Evolutionary conservation across 2,113 vertebrate species (phyloP), one percentile per base, ranked within the genome.

Genomic region (Phrynosoma platyrhinos): DNA sequence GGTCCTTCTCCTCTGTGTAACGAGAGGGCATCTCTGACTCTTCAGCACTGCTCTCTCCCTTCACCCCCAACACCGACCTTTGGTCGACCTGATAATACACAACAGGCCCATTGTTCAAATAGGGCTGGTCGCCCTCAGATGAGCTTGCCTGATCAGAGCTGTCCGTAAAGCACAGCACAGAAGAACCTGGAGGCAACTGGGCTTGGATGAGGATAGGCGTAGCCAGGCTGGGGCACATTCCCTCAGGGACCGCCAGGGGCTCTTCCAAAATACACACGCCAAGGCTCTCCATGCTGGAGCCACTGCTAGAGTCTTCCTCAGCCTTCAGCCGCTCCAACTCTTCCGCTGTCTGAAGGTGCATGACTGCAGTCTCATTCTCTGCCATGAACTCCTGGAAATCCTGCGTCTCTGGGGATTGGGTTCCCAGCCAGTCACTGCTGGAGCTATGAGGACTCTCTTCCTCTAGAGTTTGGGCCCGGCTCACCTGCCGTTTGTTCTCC

Each of bases 311-410:
- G 5, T 97, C 97, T 94, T 98, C 98, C 89, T 98, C 98, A 0
- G 97, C 97, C 94, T 98, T 96, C 90, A 98, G 95, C 95, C 99
- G 96, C 94, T 99, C 98, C 94, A 98, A 95, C 90, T 99, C 98
- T 96, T 99, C 98, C 0, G 98, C 99, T 0, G 98, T 99, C 92
- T 99, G 99, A 84, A 99, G 97, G 94, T 99, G 98, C 95, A 98
- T 95, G 92, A 99, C 99, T 0, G 99, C 99, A 0, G 98, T 98
- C 95, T 99, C 99, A 0, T 98, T 98, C 92, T 98, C 97, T 0
- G 97, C 97, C 82, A 97, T 95, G 93, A 97, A 97, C 25, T 97
- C 97, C 93, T 97, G 97, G 92, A 97, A 97, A 95, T 97, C 97
- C 94, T 97, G 97, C 0, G 96, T 97, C 77, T 97, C 97, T 0